These are phyloP conservation scores for Neotragus moschatus DNA, from an alignment of 2,113 vertebrate species.

Conservation along the genomic window DNA sequence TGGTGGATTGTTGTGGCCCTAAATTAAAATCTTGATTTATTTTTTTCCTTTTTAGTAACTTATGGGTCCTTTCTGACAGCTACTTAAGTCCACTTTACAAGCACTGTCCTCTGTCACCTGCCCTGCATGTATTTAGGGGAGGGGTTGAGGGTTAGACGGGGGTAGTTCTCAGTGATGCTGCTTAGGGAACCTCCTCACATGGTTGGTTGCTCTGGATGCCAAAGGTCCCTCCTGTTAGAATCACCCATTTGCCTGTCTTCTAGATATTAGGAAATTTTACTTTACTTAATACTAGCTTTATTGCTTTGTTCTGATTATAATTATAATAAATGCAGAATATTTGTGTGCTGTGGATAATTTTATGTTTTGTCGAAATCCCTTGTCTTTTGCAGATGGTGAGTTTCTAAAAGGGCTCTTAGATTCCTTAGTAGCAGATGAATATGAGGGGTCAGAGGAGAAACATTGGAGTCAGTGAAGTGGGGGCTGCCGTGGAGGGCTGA, in stretches of 20 bases:
- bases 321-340: neutral
- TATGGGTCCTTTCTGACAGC: neutral
- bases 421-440: neutral
- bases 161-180: neutral
- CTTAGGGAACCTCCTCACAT: rapidly evolving
- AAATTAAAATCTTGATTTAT: constrained; percentile 29
- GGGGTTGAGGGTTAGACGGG: rapidly evolving
- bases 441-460: neutral
- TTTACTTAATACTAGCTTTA: neutral
- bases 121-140: neutral
- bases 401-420: neutral
- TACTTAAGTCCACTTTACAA: neutral
- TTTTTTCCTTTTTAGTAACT: neutral
- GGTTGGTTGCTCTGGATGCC: neutral
- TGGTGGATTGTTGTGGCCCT: neutral
- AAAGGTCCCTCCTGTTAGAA: neutral
- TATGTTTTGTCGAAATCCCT: neutral
- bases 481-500: neutral
- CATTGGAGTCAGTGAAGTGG: neutral
- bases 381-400: neutral
- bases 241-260: neutral
- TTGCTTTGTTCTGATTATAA: neutral
- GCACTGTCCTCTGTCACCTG: neutral
- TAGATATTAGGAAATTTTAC: neutral
- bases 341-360: neutral